Conservation (phyloP, 2,797 vertebrate genomes). For the Crypturellus tataupa region DNA sequence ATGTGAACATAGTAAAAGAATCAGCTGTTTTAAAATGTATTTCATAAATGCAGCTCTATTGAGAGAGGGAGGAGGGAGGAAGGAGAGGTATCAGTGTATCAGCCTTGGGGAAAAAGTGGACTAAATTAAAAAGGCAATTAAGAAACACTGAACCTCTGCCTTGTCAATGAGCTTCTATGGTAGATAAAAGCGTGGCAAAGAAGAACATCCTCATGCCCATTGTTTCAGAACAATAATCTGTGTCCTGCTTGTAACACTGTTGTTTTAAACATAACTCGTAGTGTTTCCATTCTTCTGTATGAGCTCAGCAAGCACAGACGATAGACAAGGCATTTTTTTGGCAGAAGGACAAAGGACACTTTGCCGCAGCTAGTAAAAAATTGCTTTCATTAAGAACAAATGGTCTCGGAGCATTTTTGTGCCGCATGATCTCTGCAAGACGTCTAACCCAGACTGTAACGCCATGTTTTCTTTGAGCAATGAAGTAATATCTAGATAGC, state of each 20-base stretch:
- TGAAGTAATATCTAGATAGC: background rate
- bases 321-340: constrained; percentile 52
- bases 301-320: constrained; percentile 29
- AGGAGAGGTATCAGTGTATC: background rate
- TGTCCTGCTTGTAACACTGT: constrained; percentile 53
- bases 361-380: constrained; percentile 74
- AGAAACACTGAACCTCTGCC: constrained; percentile 13
- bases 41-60: constrained; percentile 13
- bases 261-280: constrained; percentile 54
- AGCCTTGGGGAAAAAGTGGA: constrained; percentile 51
- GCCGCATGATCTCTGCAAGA: background rate
- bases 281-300: constrained; percentile 54
- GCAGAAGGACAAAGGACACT: constrained; percentile 74
- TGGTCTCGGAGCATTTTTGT: constrained; percentile 67
- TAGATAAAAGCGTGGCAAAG: constrained; percentile 37
- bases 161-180: constrained; percentile 45
- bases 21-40: constrained; percentile 38
- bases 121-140: constrained; percentile 74
- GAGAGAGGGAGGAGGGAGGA: background rate
- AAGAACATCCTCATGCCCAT: constrained; percentile 15
- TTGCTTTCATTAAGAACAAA: constrained; percentile 79
- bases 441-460: constrained; percentile 42
- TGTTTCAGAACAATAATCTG: constrained; percentile 58
- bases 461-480: constrained; percentile 30
- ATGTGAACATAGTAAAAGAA: constrained; percentile 38